These are phyloP conservation scores for Drosophila borealis DNA, from an alignment of 2,888 invertebrate genomes.

Conservation along the genomic window DNA sequence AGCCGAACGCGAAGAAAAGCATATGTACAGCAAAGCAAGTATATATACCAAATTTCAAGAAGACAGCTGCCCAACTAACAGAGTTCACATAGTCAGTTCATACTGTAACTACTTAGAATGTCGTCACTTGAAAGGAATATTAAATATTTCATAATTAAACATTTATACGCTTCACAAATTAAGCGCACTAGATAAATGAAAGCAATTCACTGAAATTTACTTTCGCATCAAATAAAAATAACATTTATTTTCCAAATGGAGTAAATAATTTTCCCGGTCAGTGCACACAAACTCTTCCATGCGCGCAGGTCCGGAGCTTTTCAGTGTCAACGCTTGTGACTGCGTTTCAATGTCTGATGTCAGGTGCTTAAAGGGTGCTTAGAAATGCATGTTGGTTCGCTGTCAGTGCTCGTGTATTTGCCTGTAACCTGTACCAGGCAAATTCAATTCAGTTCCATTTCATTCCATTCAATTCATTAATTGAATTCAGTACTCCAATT, in stretches of 20 bases:
- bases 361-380: constrained; percentile 22
- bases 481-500: constrained; percentile 61
- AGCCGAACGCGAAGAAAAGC: not conserved
- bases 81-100: not conserved
- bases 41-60: not conserved
- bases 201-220: too few species aligned
- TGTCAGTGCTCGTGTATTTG: constrained; percentile 51
- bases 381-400: constrained; percentile 16
- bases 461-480: constrained; percentile 58
- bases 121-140: not conserved
- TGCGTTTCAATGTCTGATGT: constrained; percentile 7
- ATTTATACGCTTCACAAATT: not conserved
- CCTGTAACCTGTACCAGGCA: constrained; percentile 34
- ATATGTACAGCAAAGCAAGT: not conserved
- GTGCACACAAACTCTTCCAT: constrained; percentile 1
- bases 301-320: not conserved
- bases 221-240: not conserved
- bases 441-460: constrained; percentile 43
- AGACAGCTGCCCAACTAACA: not conserved
- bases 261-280: constrained; percentile 7
- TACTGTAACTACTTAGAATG: not conserved
- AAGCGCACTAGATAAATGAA: too few species aligned
- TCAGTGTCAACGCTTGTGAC: not conserved
- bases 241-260: constrained; percentile 11
- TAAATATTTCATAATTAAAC: not conserved